Evolutionary conservation across 2,888 invertebrate genomes (phyloP).

Genomic region (Diogma glabrata): DNA sequence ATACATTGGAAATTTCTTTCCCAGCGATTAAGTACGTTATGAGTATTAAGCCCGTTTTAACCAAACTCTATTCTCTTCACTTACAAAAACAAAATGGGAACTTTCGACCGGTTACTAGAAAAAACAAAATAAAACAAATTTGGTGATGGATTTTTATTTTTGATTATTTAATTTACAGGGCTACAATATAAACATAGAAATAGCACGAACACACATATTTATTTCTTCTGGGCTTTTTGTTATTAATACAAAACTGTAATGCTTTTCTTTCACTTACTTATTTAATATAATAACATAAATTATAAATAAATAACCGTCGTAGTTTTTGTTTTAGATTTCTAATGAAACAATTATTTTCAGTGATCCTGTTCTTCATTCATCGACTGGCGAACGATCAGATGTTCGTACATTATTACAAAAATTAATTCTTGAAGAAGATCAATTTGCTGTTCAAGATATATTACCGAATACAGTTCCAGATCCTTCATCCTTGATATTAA

Average conservation of each 20-base stretch:
- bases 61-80: too few species aligned
- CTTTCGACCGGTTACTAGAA: too few species aligned
- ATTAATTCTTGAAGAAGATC: constrained; percentile 84
- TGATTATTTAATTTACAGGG: too few species aligned
- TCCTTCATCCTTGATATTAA: constrained; percentile 74
- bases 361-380: constrained; percentile 79
- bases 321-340: too few species aligned
- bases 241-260: neutral
- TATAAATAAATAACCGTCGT: too few species aligned
- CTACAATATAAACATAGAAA: too few species aligned
- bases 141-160: too few species aligned
- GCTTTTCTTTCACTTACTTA: too few species aligned
- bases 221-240: constrained; percentile 1
- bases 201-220: neutral
- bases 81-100: too few species aligned
- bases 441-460: constrained; percentile 86
- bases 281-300: too few species aligned
- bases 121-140: too few species aligned
- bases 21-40: constrained; percentile 83
- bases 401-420: constrained; percentile 77
- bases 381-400: constrained; percentile 74
- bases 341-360: constrained; percentile 42
- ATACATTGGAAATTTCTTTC: constrained; percentile 84
- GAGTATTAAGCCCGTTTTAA: too few species aligned
- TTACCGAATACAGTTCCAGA: constrained; percentile 91